Base-by-base conservation (phyloP, 2,888 invertebrate species). In the Mamestra brassicae region DNA sequence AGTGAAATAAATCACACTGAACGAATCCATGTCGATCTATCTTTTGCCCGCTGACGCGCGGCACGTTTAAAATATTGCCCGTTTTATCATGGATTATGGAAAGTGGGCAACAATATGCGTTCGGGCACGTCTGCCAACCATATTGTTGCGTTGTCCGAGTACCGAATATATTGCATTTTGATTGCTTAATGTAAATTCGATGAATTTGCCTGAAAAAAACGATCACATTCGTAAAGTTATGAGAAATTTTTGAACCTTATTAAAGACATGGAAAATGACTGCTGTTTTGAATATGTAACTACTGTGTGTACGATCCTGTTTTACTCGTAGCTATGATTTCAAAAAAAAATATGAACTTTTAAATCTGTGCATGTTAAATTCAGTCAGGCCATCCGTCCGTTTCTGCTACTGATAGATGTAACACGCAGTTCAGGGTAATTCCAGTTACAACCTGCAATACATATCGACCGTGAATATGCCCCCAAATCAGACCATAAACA, bases 1-100 rank as follows among this genome's bases (percentile, higher is more conserved):
- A 88, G 87, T 85, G 82, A 90, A 90, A 93, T 93, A 93, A 93
- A 93, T 93, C 92, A 91, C 83, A 86, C 76, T 76, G 84, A 70
- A 88, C 81, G 89, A 84, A 81, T 84, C 80, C 80, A 74, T 74
- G 57, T 71, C 88, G 76, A 93, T 94, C 93, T 91, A 93, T 94
- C 93, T 92, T 87, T 71, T 60, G 76, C 80, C 83, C 76, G 81
- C 76, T 81, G 78, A 86, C 86, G 86, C 89, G 77, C 89, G 83
- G 72, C 78, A 83, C 86, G 65, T 83, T 83, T 83, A 82, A 86
- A 91, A 91, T 92, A 91, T 90, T 85, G 84, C 83, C 83, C 86
- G 86, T 88, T 89, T 80, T 77, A 82, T 68, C 55, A 84, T 64
- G 77, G 67, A 84, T 87, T 90, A 90, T 89, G 86, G 84, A 89